Evolutionary conservation across 1,140 invertebrate genomes (phyloP), one percentile per base, ranked within the genome.

Genomic region (Pogonomyrmex barbatus): DNA sequence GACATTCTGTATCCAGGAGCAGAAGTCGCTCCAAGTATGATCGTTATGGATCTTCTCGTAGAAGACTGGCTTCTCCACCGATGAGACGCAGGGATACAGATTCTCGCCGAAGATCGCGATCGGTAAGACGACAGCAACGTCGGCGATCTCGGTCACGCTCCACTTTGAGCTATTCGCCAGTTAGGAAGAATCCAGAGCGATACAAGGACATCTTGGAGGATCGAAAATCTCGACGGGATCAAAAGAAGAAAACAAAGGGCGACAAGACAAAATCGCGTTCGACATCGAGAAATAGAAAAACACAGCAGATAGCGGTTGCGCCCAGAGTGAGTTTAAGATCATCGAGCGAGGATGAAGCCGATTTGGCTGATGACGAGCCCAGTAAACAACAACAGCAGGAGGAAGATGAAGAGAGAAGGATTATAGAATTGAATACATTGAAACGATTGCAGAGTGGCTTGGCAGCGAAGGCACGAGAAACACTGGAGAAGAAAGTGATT

Each of bases 161-260:
- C 2, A 96, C 95, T 78, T 93, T 97, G 76, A 97, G 96, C 78
- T 97, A 97, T 89, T 97, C 96, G 0, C 96, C 96, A 0, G 96
- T 96, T 0, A 93, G 96, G 8, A 94, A 96, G 10, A 96, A 96
- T 93, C 96, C 96, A 0, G 96, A 97, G 82, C 95, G 96, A 2
- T 97, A 97, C 85, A 95, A 94, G 1, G 96, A 97, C 56, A 96
- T 96, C 39, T 94, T 93, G 14, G 93, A 94, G 0, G 93, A 93
- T 1, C 93, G 91, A 54, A 93, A 91, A 54, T 95, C 88, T 36
- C 95, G 87, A 95, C 96, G 89, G 0, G 92, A 92, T 82, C 84
- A 91, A 86, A 88, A 88, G n/a, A 87, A 77, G 17, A 87, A 65
- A 9, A 94, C 60, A 0, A 95, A 65, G 0, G 84, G 87, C 2